phyloP scores from a whole-genome alignment of 1,140 invertebrate species.

The Spodoptera litura region DNA sequence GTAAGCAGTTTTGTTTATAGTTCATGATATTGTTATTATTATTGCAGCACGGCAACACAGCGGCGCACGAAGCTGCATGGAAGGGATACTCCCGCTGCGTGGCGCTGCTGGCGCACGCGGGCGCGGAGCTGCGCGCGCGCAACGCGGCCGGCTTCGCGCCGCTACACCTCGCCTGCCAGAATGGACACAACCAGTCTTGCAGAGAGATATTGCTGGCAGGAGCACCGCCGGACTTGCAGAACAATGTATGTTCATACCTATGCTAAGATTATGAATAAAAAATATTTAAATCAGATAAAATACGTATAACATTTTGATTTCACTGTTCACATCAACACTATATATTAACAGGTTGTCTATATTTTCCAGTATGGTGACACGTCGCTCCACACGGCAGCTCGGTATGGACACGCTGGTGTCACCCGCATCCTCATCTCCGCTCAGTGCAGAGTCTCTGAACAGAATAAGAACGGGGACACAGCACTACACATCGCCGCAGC shows the following conservation, averaged over 20 bases:
- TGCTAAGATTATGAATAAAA: not conserved
- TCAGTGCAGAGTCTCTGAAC: conserved; percentile 93
- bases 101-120: conserved; percentile 90
- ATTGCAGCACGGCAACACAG: conserved; percentile 95
- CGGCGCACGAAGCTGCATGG: conserved; percentile 97
- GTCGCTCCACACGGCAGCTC: conserved; percentile 96
- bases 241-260: conserved; percentile 90
- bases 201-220: conserved; percentile 95
- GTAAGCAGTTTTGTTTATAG: not conserved
- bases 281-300: too few relatives aligned
- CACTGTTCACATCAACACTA: too few relatives aligned
- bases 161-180: conserved; percentile 97
- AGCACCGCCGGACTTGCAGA: conserved; percentile 95
- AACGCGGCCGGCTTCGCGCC: conserved; percentile 96
- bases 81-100: conserved; percentile 96
- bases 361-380: conserved; percentile 96
- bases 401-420: conserved; percentile 98
- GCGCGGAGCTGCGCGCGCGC: conserved; percentile 90
- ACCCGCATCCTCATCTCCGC: conserved; percentile 97
- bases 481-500: conserved; percentile 97
- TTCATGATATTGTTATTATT: not conserved
- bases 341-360: conserved; percentile 1
- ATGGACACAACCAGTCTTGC: conserved; percentile 98
- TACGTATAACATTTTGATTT: too few relatives aligned
- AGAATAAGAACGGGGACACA: conserved; percentile 98